Base-by-base conservation (phyloP, 1,140 invertebrate species). In the Theocolax elegans region DNA sequence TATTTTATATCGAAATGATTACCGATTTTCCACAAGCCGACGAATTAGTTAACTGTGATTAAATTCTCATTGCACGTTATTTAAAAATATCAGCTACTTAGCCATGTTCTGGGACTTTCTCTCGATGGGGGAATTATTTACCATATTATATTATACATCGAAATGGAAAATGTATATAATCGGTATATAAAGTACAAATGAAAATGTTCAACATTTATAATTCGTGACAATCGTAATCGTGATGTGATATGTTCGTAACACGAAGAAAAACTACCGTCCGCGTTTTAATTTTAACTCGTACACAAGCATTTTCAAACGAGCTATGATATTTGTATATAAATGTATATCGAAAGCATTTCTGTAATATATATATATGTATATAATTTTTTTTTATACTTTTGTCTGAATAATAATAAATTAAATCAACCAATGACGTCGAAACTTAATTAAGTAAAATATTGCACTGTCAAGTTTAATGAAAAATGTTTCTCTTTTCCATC, bases 371-470 rank as follows among this genome's bases (percentile, higher is more conserved):
- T n/a, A n/a, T n/a, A n/a, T n/a, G n/a, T n/a, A n/a, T n/a, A n/a
- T n/a, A 35, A 59, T 48, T 38, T 46, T 38, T 15, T 49, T n/a
- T 59, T 8, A 10, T 35, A n/a, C 35, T 49, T n/a, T 59, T 2
- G n/a, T 35, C 23, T 46, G 58, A 31, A 21, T 48, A 40, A 67
- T 27, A 40, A 27, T 67, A 3, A 67, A 59, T 46, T 54, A 66
- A 56, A 44, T 44, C 12, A 6, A 27, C n/a, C 7, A 27, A 59
- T 19, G 10, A 53, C 25, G 9, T 42, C 62, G 7, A n/a, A n/a
- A 53, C 49, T 19, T 53, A 62, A 62, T 62, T 9, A 35, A 51
- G 44, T 70, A 56, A 64, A 70, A 46, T 63, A 70, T 70, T 70
- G 67, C 67, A 70, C 67, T 25, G 46, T 35, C 23, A 42, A 10